Evolutionary conservation across 2,113 vertebrate genomes (phyloP).

Genomic region (Mionectes macconnelli): DNA sequence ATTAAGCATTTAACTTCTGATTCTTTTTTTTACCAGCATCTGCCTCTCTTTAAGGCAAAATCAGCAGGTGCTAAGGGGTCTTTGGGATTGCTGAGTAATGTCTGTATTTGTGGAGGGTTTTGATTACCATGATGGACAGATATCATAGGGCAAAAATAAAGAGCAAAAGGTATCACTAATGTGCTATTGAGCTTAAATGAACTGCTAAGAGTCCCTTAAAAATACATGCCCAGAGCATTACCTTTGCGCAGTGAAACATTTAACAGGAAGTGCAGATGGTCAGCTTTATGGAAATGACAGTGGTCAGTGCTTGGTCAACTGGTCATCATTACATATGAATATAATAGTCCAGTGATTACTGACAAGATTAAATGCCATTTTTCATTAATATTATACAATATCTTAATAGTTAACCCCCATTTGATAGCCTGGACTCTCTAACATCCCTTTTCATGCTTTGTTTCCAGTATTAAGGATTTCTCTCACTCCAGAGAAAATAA

Average conservation of each 20-base stretch:
- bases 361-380: not conserved
- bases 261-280: not conserved
- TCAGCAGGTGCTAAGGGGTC: not conserved
- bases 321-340: too few species aligned
- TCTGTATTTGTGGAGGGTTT: not conserved
- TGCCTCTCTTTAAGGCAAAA: not conserved
- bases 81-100: not conserved
- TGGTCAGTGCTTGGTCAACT: not conserved
- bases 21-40: not conserved
- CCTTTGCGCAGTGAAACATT: not conserved
- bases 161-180: not conserved
- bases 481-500: not conserved
- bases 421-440: not conserved
- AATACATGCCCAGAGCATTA: not conserved
- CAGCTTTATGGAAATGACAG: not conserved
- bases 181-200: not conserved
- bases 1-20: not conserved
- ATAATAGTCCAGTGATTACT: not conserved
- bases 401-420: not conserved
- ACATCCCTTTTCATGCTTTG: rapidly evolving
- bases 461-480: not conserved
- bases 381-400: not conserved
- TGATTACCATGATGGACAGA: not conserved
- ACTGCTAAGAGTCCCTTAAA: not conserved
- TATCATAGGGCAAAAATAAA: not conserved